Percentiles rank a stretch among this genome's conserved stretches.
Conservation (phyloP, 2,797 vertebrate species). For the Rhadinocentrus ornatus region DNA sequence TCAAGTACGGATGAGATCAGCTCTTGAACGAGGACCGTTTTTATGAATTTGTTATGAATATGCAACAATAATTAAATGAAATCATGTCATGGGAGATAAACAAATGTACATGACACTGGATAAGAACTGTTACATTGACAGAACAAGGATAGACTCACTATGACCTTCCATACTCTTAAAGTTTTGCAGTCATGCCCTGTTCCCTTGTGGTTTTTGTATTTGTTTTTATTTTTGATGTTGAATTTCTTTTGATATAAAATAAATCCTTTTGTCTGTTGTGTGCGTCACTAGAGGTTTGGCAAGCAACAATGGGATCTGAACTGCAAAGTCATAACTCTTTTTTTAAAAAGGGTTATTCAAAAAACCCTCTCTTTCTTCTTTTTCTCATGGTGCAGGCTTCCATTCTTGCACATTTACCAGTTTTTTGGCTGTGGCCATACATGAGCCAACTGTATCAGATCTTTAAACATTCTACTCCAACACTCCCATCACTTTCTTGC, state of each 20-base stretch:
- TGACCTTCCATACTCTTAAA: constrained; percentile 30
- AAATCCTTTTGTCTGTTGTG: constrained; percentile 59
- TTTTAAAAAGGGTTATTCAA: constrained; percentile 61
- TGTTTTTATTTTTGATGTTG: constrained; percentile 56
- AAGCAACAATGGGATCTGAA: constrained; percentile 62
- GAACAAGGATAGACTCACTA: constrained; percentile 5
- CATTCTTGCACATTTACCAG: constrained; percentile 45
- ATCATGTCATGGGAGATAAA: not conserved
- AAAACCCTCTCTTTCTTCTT: constrained; percentile 48
- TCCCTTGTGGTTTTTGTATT: constrained; percentile 46
- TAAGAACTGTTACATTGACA: not conserved
- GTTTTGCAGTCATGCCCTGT: constrained; percentile 31
- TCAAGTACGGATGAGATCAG: not conserved
- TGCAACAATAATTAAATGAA: not conserved
- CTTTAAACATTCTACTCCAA: constrained; percentile 10
- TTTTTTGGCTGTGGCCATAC: constrained; percentile 40
- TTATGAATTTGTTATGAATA: not conserved
- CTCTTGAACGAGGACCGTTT: not conserved
- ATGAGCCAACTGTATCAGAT: constrained; percentile 44
- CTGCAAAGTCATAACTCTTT: constrained; percentile 68
- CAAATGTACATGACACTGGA: not conserved
- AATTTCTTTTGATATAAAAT: constrained; percentile 68
- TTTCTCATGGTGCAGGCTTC: constrained; percentile 55
- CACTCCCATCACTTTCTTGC: constrained; percentile 7
- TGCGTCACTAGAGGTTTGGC: constrained; percentile 86